Evolutionary conservation across 2,888 invertebrate species (phyloP).

Genomic region (Diarsia mendica): DNA sequence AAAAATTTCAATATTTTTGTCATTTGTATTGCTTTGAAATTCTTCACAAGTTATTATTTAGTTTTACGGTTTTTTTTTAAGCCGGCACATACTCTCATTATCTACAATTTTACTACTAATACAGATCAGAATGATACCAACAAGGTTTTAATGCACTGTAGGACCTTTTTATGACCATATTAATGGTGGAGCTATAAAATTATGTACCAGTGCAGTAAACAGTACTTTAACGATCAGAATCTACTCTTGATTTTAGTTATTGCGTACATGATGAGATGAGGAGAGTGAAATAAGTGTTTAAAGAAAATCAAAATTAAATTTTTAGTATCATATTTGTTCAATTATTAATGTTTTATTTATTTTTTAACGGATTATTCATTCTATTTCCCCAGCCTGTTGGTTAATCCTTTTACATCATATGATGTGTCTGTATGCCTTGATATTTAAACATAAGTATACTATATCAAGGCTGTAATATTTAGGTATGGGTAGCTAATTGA

Average conservation of each 20-base stretch:
- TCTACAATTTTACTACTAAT: conserved; percentile 21
- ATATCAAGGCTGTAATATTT: neutral
- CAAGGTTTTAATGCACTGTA: conserved; percentile 11
- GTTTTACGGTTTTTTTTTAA: conserved; percentile 37
- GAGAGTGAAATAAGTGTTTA: too few relatives aligned
- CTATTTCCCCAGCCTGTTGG: neutral
- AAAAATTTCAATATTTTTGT: conserved; percentile 17
- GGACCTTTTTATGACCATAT: conserved; percentile 24
- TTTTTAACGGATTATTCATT: neutral
- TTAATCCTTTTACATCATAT: neutral
- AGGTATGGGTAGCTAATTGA: neutral
- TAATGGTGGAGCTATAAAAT: conserved; percentile 45
- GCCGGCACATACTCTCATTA: conserved; percentile 26
- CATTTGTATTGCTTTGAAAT: conserved; percentile 22
- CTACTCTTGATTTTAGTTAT: neutral
- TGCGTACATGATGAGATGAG: neutral
- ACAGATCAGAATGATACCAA: conserved; percentile 20
- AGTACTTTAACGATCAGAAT: neutral
- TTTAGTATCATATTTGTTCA: neutral
- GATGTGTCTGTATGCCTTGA: neutral
- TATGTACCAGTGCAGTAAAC: neutral
- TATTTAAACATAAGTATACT: neutral
- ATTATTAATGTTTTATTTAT: too few relatives aligned
- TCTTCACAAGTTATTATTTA: conserved; percentile 28
- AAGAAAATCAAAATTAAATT: neutral